Evolutionary conservation across 2,888 invertebrate genomes (phyloP).

Genomic region (Teleiodes luculella): DNA sequence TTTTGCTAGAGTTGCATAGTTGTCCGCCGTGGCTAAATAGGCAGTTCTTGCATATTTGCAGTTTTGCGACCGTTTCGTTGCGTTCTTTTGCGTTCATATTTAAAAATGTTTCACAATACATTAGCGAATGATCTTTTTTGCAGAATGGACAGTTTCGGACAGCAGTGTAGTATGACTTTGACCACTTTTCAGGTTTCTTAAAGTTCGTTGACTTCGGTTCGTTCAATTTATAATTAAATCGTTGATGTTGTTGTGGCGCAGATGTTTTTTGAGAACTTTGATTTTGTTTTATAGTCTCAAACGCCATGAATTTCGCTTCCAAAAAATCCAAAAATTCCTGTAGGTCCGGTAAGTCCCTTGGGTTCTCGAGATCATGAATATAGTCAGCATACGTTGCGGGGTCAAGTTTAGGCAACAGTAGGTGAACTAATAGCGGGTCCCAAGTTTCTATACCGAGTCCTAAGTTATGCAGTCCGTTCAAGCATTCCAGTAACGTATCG

Average conservation of each 20-base stretch:
- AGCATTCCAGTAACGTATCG: slow-evolving; percentile 15
- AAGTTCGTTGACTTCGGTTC: not conserved
- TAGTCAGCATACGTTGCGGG: slow-evolving; percentile 18
- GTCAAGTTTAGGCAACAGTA: slow-evolving; percentile 23
- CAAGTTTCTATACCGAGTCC: slow-evolving; percentile 20
- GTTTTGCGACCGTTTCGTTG: not conserved
- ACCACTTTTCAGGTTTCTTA: not conserved
- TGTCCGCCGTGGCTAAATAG: slow-evolving; percentile 13
- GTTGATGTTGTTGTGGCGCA: not conserved
- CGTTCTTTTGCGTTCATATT: slow-evolving; percentile 5
- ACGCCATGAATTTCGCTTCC: slow-evolving; percentile 18
- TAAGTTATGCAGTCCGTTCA: slow-evolving; percentile 21
- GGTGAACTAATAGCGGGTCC: slow-evolving; percentile 24
- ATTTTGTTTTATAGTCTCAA: slow-evolving; percentile 8
- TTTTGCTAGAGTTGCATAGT: slow-evolving; percentile 14
- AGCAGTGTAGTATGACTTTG: not conserved
- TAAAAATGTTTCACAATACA: slow-evolving; percentile 13
- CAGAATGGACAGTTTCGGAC: slow-evolving; percentile 10
- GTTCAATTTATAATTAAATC: not conserved
- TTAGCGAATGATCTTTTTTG: slow-evolving; percentile 8
- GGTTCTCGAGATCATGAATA: slow-evolving; percentile 11
- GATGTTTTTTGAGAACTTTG: not conserved
- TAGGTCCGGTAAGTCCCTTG: slow-evolving; percentile 14
- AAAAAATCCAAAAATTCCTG: slow-evolving; percentile 16
- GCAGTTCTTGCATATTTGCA: slow-evolving; percentile 15